Conservation (phyloP, 37 sponge, comb jelly and placozoan genomes). For the Dysidea cf. avara region DNA sequence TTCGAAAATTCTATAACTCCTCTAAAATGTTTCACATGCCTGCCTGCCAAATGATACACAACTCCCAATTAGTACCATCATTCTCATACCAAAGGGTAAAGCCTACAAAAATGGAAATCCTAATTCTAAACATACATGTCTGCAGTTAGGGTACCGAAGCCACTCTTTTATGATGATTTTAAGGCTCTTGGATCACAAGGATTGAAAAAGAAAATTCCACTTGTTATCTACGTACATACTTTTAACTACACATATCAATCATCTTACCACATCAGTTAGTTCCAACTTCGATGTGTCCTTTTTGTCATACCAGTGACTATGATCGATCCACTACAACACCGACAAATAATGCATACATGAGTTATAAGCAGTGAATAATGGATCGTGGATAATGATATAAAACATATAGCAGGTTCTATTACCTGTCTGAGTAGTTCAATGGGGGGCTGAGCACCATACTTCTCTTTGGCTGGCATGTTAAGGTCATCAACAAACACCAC, state of each 20-base stretch:
- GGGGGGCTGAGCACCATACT: slow-evolving; percentile 98
- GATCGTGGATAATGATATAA: not conserved
- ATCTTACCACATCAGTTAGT: slow-evolving; percentile 87
- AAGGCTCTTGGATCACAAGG: too few relatives aligned
- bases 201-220: too few relatives aligned
- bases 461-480: slow-evolving; percentile 99
- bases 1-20: not conserved
- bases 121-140: too few relatives aligned
- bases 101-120: not conserved
- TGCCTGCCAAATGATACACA: too few relatives aligned
- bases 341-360: not conserved
- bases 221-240: too few relatives aligned
- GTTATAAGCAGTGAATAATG: too few relatives aligned
- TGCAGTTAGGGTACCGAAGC: too few relatives aligned
- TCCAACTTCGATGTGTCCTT: slow-evolving; percentile 92
- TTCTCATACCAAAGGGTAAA: too few relatives aligned
- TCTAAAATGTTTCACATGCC: not conserved
- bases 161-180: too few relatives aligned
- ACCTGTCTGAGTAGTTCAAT: slow-evolving; percentile 93
- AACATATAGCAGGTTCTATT: not conserved
- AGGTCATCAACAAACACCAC: slow-evolving; percentile 98
- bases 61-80: too few relatives aligned
- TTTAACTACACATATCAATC: too few relatives aligned
- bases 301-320: slow-evolving; percentile 93
- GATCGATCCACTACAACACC: slow-evolving; percentile 74